Evolutionary conservation across 2,888 invertebrate genomes (phyloP), one percentile per base, ranked within the genome.

Genomic region (Eupithecia centaureata): DNA sequence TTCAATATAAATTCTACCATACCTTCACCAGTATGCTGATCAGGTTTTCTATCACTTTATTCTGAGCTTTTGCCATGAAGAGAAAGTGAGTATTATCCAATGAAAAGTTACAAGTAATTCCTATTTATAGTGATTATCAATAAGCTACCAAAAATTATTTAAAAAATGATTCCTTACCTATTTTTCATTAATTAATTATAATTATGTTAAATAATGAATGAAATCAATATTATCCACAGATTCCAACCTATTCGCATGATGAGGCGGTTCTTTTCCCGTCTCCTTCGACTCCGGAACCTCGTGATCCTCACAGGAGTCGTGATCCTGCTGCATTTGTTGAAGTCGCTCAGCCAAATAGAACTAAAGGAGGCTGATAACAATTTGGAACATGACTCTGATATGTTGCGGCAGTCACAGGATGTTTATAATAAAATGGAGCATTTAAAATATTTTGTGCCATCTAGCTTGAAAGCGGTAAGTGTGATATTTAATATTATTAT

Each of bases 241-340:
- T 51, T 47, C 5, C 25, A 30, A 5, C 68, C 65, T 10, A 15
- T 30, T 5, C 42, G 15, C 52, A 73, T 78, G 7, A 77, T 88
- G 68, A 77, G 88, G 65, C 79, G 90, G 2, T 78, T 82, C 61
- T 58, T 84, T 13, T 66, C 81, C 30, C 85, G 91, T n/a, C 70
- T 89, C 4, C 68, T 91, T 12, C 82, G 86, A 67, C 56, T 88
- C 1, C 82, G 90, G 1, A 90, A 88, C 68, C 81, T 92, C 1
- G 15, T 87, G 1, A 70, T 81, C n/a, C 56, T 90, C 10, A 87
- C 87, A 2, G n/a, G 86, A 13, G 67, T 89, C 30, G 73, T 90
- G 0, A 79, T 86, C 18, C 51, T 88, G 10, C 61, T 90, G 42
- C 90, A 89, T 67, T 70, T 85, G n/a, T 63, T 86, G 0, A 87